Conservation (phyloP, 2,113 vertebrate species). For the Trogon melanurus region DNA sequence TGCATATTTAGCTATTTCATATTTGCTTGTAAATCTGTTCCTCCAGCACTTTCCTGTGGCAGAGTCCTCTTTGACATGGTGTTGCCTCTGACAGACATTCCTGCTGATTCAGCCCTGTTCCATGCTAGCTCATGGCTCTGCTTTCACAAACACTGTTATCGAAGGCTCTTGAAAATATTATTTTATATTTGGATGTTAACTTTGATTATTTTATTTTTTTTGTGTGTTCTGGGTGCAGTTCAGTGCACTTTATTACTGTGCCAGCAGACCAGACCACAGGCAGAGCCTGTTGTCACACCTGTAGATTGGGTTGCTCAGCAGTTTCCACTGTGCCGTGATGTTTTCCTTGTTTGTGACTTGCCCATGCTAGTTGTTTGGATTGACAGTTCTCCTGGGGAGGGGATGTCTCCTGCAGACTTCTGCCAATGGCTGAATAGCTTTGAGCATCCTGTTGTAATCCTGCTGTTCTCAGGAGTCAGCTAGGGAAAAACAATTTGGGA, state of each 20-base stretch:
- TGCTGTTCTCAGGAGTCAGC: background rate
- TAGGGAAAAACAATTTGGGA: background rate
- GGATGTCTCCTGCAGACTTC: background rate
- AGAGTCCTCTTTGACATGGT: background rate
- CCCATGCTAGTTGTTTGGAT: background rate
- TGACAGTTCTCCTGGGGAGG: background rate
- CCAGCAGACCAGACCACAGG: background rate
- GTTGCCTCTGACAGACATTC: background rate
- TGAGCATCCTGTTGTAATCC: background rate
- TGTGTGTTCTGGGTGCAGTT: background rate
- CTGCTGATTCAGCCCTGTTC: background rate
- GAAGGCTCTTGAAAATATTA: background rate
- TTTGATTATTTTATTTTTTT: background rate
- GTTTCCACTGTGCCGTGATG: background rate
- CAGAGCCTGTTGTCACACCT: background rate
- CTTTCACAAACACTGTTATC: background rate
- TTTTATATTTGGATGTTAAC: background rate
- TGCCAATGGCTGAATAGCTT: background rate
- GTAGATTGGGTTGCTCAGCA: background rate
- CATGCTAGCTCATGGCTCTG: accelerated
- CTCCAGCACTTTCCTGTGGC: background rate
- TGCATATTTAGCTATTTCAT: background rate
- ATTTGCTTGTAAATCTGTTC: background rate
- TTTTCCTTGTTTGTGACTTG: background rate
- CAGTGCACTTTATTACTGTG: background rate